Conservation (phyloP, 2,888 invertebrate species). For the Ceriagrion tenellum region DNA sequence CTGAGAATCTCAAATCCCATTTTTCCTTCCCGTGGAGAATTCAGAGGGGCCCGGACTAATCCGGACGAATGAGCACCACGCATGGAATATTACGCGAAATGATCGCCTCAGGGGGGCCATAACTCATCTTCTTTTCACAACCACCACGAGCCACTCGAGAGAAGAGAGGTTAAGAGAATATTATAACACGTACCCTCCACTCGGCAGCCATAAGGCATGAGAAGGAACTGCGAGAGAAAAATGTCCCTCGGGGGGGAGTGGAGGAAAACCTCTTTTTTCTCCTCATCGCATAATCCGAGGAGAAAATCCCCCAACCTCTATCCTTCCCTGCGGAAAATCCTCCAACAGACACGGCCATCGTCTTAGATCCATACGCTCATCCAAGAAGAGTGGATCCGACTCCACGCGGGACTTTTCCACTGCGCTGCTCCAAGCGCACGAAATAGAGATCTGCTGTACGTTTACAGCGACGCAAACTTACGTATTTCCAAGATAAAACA, state of each 20-base stretch:
- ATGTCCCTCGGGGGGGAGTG: background rate
- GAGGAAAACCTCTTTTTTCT: background rate
- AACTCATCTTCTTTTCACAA: background rate
- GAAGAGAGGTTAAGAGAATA: slow-evolving; percentile 18
- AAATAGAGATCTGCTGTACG: no score
- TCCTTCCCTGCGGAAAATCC: background rate
- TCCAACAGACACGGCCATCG: background rate
- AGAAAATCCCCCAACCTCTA: background rate
- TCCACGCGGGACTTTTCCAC: no score
- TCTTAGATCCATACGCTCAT: background rate
- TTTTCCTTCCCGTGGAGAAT: background rate
- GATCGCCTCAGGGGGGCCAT: slow-evolving; percentile 10
- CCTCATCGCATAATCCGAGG: background rate
- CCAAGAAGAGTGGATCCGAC: no score
- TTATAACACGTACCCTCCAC: background rate
- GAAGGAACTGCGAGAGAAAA: background rate
- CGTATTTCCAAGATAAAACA: no score
- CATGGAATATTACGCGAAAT: slow-evolving; percentile 17
- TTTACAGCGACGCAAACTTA: no score
- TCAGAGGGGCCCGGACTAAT: background rate
- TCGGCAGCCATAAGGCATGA: background rate
- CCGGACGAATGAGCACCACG: background rate
- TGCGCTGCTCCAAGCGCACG: no score
- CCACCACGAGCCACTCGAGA: background rate
- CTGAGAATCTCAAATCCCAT: background rate